A percentile compares a stretch with the other conserved stretches of the same genome.
phyloP scores from a whole-genome alignment of 2,113 vertebrate genomes.

The Pachypanchax playfairii region DNA sequence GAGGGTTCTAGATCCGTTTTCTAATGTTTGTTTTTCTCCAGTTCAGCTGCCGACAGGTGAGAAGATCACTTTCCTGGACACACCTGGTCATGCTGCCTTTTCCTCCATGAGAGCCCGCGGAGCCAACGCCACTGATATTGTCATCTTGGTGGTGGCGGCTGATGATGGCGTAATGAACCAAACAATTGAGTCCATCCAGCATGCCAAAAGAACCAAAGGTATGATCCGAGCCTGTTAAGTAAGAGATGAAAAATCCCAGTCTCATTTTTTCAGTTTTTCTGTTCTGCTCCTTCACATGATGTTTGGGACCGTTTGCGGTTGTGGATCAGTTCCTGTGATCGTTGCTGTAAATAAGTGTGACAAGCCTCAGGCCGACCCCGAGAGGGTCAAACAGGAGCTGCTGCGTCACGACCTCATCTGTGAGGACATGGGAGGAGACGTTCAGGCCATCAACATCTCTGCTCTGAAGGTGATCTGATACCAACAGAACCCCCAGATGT shows the following conservation, averaged over 20 bases:
- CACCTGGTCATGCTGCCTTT: constrained; percentile 95
- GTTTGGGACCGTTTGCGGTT: too few species aligned
- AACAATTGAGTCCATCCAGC: constrained; percentile 92
- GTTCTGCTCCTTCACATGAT: fast-evolving
- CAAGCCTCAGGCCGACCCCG: constrained; percentile 86
- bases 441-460: constrained; percentile 90
- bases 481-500: background rate
- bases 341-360: constrained; percentile 97
- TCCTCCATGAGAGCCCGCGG: constrained; percentile 93
- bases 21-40: constrained; percentile 57
- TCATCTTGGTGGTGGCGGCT: constrained; percentile 92
- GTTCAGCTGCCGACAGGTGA: constrained; percentile 92
- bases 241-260: background rate
- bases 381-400: constrained; percentile 88
- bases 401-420: constrained; percentile 87
- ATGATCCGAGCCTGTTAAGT: fast-evolving
- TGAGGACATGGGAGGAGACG: constrained; percentile 93
- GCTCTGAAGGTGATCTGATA: constrained; percentile 84
- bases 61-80: constrained; percentile 96
- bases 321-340: constrained; percentile 86
- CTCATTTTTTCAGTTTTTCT: background rate
- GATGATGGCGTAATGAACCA: constrained; percentile 98
- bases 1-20: too few species aligned
- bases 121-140: constrained; percentile 89
- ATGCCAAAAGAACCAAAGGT: constrained; percentile 88